Evolutionary conservation across 2,888 invertebrate species (phyloP), one percentile per base, ranked within the genome.

Genomic region (Lasiommata megera): DNA sequence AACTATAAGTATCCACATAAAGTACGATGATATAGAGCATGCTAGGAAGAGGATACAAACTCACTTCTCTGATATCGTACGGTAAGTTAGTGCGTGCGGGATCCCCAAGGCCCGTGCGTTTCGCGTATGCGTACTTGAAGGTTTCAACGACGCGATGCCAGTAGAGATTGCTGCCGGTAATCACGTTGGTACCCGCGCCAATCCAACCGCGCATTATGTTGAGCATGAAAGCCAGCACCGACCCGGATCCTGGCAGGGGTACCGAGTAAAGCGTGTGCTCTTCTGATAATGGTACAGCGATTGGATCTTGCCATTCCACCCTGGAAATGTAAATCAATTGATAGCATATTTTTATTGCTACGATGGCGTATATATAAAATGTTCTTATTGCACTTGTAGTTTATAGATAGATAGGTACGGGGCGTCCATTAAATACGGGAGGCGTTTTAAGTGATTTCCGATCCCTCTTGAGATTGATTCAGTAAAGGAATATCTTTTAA

Each of bases 51-150:
- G 28, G n/a, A n/a, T n/a, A 17, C n/a, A 9, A 12, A 44, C 61
- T 67, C 60, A 85, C 86, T 55, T 82, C 80, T 34, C 55, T 58
- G 36, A 87, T 85, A 48, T 74, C 65, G 54, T 77, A 77, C 0
- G 74, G 63, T 6, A 84, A 60, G 11, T 80, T 77, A 69, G 67
- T 69, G 67, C 79, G 84, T 70, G 75, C 70, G 72, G 80, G 75
- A 88, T 99, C 99, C 0, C 96, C 98, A 62, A 99, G 88, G 65
- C 94, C 93, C 0, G 96, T 96, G 66, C 98, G 91, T 73, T 94
- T 93, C 1, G 96, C 98, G 80, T 96, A 98, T 14, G 95, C 98
- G 88, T 95, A 98, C 81, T 99, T 99, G 84, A 97, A 96, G 3
- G 96, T 93, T 79, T 99, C 99, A 7, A 96, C 90, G 64, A 97